A percentile compares a stretch with the other conserved stretches of the same genome.
phyloP scores from a whole-genome alignment of 2,113 vertebrate genomes.

The Saimiri boliviensis region DNA sequence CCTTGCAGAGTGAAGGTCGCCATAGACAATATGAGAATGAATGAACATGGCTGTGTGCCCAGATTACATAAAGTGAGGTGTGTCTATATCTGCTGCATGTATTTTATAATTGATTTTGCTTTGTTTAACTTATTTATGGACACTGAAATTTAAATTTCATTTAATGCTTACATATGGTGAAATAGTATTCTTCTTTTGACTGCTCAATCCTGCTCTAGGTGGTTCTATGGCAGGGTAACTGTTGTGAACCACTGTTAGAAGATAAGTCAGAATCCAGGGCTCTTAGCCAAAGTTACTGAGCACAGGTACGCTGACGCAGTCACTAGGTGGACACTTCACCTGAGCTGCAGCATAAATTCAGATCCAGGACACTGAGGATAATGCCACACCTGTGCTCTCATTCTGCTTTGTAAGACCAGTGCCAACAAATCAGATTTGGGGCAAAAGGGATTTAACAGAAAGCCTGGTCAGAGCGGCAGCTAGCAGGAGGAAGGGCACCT shows the following conservation, averaged over 20 bases:
- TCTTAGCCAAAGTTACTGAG: not conserved
- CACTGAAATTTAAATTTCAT: not conserved
- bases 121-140: not conserved
- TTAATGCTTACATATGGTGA: not conserved
- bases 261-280: not conserved
- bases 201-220: too few relatives aligned
- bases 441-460: not conserved
- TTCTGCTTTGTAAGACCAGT: not conserved
- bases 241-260: not conserved
- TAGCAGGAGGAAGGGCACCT: not conserved
- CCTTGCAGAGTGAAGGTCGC: not conserved
- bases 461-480: not conserved
- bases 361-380: not conserved
- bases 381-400: not conserved
- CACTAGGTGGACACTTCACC: not conserved
- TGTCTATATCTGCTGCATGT: too few relatives aligned
- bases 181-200: not conserved
- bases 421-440: not conserved
- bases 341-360: not conserved
- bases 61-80: too few relatives aligned
- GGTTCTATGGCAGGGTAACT: not conserved
- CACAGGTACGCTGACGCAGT: not conserved
- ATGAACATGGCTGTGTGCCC: not conserved
- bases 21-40: not conserved
- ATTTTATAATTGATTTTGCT: too few relatives aligned